Conservation (phyloP, 2,888 invertebrate species). For the Copidosoma aretas region DNA sequence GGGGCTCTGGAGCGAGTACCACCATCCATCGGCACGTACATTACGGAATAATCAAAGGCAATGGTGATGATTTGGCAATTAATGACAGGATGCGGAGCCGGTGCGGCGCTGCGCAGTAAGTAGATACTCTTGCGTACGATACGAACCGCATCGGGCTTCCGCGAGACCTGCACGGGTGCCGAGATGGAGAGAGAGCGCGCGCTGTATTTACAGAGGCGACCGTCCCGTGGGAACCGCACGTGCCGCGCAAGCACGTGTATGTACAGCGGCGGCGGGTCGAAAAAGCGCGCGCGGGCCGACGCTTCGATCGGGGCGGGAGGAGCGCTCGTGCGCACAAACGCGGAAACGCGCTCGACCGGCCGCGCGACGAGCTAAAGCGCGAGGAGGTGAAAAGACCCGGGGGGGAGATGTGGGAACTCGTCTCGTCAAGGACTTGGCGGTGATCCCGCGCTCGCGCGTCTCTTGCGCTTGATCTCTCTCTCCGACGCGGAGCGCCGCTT, state of each 20-base stretch:
- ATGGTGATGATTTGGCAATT: too few relatives aligned
- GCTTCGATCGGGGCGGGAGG: background rate
- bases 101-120: too few relatives aligned
- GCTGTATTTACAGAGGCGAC: too few relatives aligned
- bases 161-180: too few relatives aligned
- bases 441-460: constrained; percentile 18
- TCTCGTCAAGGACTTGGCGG: constrained; percentile 36
- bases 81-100: too few relatives aligned
- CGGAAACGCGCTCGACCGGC: constrained; percentile 27
- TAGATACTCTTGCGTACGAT: too few relatives aligned
- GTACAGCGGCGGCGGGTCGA: background rate
- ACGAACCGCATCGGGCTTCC: too few relatives aligned
- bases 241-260: background rate
- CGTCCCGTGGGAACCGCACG: background rate
- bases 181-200: too few relatives aligned
- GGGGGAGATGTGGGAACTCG: constrained; percentile 24
- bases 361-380: background rate
- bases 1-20: too few relatives aligned
- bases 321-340: constrained; percentile 1
- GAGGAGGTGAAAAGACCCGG: background rate
- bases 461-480: background rate
- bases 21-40: too few relatives aligned
- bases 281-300: background rate
- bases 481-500: background rate
- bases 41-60: too few relatives aligned